Evolutionary conservation across 2,797 vertebrate species (phyloP), one percentile per base, ranked within the genome.

Genomic region (Danio jaintianensis): DNA sequence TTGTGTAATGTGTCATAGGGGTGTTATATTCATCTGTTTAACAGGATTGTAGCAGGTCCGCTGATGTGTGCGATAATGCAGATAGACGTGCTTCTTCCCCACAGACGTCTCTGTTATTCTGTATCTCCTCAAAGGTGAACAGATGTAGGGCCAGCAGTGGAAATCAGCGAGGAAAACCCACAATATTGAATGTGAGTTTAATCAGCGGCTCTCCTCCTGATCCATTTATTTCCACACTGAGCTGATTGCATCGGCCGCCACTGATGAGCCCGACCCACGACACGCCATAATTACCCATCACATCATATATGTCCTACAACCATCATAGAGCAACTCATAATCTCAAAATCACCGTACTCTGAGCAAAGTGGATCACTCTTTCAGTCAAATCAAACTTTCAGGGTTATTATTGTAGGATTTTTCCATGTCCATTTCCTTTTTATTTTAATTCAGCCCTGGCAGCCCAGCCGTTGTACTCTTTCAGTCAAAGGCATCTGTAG

Each of bases 261-360:
- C 88, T 88, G 90, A 89, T 81, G 82, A 87, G 87, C 90, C 89
- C 89, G 90, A 90, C 87, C 82, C 91, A 88, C 87, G 86, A 83
- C 81, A 89, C 89, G 85, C 88, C 90, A 82, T 92, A 92, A 93
- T 93, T 93, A 94, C 92, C 93, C 91, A 92, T 91, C 91, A 92
- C 89, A 90, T 93, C 89, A 89, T 90, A 91, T 91, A 89, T 91
- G 89, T 91, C 82, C 87, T 86, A 83, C 83, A 88, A 90, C 88
- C 86, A 83, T 86, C 88, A 81, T 85, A 90, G 86, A 88, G 89
- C 1, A 16, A 85, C 87, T 86, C 83, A 90, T 87, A 92, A 93
- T 93, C 90, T 90, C 87, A 85, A 92, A 93, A 94, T 93, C 88
- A 87, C 86, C 90, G 84, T 64, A 86, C 84, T 90, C 89, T 90